Evolutionary conservation across 2,888 invertebrate genomes (phyloP).

Genomic region (Rapana venosa): DNA sequence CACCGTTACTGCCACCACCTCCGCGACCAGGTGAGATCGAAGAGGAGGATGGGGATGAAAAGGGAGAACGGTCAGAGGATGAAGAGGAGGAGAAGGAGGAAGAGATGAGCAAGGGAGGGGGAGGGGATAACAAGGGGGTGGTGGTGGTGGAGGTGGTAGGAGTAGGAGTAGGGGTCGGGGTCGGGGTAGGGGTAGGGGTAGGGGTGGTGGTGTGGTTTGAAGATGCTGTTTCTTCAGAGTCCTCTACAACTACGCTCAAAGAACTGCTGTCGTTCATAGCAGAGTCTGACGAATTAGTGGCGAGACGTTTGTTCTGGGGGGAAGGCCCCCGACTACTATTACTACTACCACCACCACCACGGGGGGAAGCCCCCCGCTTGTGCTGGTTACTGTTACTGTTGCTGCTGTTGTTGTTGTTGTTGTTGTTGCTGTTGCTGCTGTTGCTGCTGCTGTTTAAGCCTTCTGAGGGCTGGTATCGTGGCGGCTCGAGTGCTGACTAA

Average conservation of each 20-base stretch:
- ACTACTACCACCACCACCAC: too few relatives aligned
- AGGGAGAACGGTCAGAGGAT: neutral
- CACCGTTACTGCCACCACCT: neutral
- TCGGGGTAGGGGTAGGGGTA: neutral
- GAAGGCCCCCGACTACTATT: neutral
- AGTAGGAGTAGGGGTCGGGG: neutral
- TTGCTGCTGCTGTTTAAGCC: too few relatives aligned
- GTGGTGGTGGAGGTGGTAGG: neutral
- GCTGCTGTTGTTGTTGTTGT: neutral
- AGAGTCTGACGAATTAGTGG: too few relatives aligned
- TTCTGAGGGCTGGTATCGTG: neutral
- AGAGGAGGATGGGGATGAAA: conserved; percentile 12
- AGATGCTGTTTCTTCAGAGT: neutral
- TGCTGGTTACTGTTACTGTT: too few relatives aligned
- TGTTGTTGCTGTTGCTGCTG: too few relatives aligned
- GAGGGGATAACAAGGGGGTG: neutral
- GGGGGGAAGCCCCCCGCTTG: too few relatives aligned
- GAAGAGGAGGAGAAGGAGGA: neutral
- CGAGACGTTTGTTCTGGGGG: neutral
- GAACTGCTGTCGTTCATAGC: neutral
- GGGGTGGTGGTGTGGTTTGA: too few relatives aligned
- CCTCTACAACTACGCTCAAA: neutral
- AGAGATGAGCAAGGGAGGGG: neutral
- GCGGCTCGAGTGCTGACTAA: conserved; percentile 21
- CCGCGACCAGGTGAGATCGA: conserved; percentile 5